These are phyloP conservation scores for Gastrophysa polygoni DNA, from an alignment of 2,888 invertebrate species.

Conservation along the genomic window DNA sequence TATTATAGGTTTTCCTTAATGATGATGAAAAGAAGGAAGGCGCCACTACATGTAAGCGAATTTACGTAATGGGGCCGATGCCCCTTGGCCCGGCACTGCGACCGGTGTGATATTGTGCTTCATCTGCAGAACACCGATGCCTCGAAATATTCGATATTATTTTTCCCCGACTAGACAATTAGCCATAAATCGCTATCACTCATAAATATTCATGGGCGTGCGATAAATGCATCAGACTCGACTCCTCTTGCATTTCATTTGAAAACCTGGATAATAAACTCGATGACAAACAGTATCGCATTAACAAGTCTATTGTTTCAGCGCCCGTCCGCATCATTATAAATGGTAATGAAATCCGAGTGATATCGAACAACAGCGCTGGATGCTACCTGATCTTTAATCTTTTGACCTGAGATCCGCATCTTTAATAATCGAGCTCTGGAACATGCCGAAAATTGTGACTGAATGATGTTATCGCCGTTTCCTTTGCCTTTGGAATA, in stretches of 20 bases:
- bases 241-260: slow-evolving; percentile 31
- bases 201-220: slow-evolving; percentile 28
- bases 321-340: slow-evolving; percentile 40
- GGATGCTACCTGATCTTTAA: slow-evolving; percentile 51
- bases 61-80: too few species aligned
- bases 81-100: background rate
- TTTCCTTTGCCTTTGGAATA: slow-evolving; percentile 3
- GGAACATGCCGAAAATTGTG: background rate
- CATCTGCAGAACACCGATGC: background rate
- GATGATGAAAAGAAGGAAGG: too few species aligned
- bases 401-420: slow-evolving; percentile 53
- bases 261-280: slow-evolving; percentile 32
- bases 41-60: too few species aligned
- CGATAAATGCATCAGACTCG: slow-evolving; percentile 20
- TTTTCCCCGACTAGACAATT: slow-evolving; percentile 8
- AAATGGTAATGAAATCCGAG: slow-evolving; percentile 46
- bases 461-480: slow-evolving; percentile 1
- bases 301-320: slow-evolving; percentile 34
- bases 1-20: too few species aligned
- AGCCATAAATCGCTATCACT: slow-evolving; percentile 11
- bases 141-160: background rate
- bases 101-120: background rate
- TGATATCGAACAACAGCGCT: slow-evolving; percentile 31
- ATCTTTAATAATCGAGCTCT: slow-evolving; percentile 29
- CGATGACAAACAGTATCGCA: slow-evolving; percentile 33